Conservation (phyloP, 2,113 vertebrate species). For the Stomatorhinus ivindoensis region DNA sequence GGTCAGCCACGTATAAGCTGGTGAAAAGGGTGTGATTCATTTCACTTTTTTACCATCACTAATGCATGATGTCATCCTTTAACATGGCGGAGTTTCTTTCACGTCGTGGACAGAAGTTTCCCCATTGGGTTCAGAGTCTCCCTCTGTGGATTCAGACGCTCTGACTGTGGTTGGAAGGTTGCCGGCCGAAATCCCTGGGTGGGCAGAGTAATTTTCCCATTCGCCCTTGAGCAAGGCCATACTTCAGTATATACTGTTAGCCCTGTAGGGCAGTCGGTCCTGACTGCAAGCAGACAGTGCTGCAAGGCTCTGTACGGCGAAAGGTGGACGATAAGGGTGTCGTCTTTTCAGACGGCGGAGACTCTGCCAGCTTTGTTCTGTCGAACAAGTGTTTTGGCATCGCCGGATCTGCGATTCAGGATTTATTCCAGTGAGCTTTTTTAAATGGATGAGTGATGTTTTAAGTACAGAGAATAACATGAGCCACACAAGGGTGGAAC, state of each 20-base stretch:
- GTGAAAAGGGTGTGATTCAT: background rate
- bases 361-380: background rate
- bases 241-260: background rate
- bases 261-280: background rate
- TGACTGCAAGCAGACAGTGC: background rate
- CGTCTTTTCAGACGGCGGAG: background rate
- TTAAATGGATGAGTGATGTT: background rate
- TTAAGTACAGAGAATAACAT: background rate
- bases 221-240: background rate
- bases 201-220: background rate
- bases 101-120: background rate
- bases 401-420: background rate
- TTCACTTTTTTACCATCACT: background rate
- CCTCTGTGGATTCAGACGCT: background rate
- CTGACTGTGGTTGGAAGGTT: background rate
- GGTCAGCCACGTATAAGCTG: background rate
- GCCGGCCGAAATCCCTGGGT: background rate
- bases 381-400: conserved; percentile 1
- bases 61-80: too few relatives aligned
- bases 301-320: background rate
- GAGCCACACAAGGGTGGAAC: background rate
- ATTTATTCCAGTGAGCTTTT: background rate
- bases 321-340: background rate
- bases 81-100: background rate
- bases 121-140: background rate